Evolutionary conservation across 1,140 invertebrate genomes (phyloP), one percentile per base, ranked within the genome.

Genomic region (Palaemon carinicauda): DNA sequence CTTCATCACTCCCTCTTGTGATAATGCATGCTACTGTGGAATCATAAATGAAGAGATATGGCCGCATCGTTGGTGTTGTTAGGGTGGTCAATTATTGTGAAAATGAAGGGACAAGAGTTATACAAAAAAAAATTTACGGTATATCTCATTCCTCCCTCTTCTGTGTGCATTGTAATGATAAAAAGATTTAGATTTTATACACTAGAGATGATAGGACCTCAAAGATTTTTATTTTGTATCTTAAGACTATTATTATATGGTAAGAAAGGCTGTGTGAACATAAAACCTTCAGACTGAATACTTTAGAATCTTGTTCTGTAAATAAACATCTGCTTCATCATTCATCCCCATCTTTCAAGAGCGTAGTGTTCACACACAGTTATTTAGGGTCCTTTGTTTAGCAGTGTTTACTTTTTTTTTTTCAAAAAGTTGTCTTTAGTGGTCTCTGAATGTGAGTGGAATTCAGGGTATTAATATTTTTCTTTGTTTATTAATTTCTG

Each of bases 191-290:
- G 84, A 86, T 86, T 86, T 86, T 86, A 86, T 86, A 80, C 84
- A 80, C 41, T 86, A 86, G 84, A 79, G 80, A 29, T 51, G 69
- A 69, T 79, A 80, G 65, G 84, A 74, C 77, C 69, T 79, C 60
- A 80, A 86, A 78, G 73, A 86, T 86, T 86, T 85, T 85, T 86
- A 80, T 86, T 86, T 86, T 86, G 77, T 86, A 86, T 86, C 80
- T 80, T 50, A 86, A 79, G 53, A 60, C 41, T 41, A 41, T 41
- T 41, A 41, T 79, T 74, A 65, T 80, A 80, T 74, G 78, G 75
- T 65, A 80, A 86, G 84, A 86, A 80, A 51, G 84, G 65, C 77
- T 86, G 69, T 80, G 84, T 86, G 50, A 86, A 65, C 77, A 86
- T 86, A 73, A 80, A 29, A 65, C 65, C n/a, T 80, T 50, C 54